Evolutionary conservation across 2,797 vertebrate species (phyloP).

Genomic region (Enteromius fasciolatus): DNA sequence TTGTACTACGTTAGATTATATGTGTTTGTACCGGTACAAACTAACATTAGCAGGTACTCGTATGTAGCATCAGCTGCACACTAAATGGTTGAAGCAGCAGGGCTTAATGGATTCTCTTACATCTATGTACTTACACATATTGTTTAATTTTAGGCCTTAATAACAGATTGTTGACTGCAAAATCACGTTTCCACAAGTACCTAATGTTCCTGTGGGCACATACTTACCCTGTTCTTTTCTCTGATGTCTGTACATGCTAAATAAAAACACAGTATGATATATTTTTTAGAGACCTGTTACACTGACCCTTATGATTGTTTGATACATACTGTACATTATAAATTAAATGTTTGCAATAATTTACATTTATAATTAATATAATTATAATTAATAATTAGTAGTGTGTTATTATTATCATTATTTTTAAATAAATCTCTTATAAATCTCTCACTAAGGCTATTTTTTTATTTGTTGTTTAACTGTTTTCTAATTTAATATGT

Average conservation of each 20-base stretch:
- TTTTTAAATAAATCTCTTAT: not conserved
- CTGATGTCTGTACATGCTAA: not conserved
- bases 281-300: not conserved
- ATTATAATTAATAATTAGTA: too few relatives aligned
- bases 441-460: not conserved
- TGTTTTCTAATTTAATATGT: not conserved
- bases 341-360: not conserved
- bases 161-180: slow-evolving; percentile 7
- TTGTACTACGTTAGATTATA: slow-evolving; percentile 19
- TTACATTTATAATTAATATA: too few relatives aligned
- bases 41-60: not conserved
- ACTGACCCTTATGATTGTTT: not conserved
- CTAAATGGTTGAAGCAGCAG: slow-evolving; percentile 69
- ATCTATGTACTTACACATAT: slow-evolving; percentile 51
- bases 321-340: not conserved
- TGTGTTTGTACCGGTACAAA: slow-evolving; percentile 23
- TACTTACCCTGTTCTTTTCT: not conserved
- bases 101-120: slow-evolving; percentile 65
- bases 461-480: too few relatives aligned
- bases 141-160: not conserved
- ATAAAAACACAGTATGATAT: not conserved
- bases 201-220: not conserved
- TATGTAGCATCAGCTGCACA: slow-evolving; percentile 61
- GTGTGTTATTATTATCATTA: too few relatives aligned
- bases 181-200: not conserved